Evolutionary conservation across 2,888 invertebrate species (phyloP).

Genomic region (Harpalus rubripes): DNA sequence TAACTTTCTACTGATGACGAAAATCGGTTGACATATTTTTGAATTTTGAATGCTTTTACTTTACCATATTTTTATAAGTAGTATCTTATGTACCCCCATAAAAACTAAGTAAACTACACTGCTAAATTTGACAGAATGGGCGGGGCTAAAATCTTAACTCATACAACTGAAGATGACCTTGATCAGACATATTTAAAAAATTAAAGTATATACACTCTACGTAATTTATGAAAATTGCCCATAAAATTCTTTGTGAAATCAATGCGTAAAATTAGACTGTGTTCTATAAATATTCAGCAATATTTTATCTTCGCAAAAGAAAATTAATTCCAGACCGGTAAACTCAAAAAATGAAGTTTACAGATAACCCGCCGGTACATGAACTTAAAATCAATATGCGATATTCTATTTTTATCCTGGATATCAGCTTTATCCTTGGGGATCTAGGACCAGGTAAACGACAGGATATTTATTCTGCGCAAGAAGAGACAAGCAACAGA

Average conservation of each 20-base stretch:
- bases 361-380: constrained; percentile 28
- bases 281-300: neutral
- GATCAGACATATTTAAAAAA: no score
- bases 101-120: no score
- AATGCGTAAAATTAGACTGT: neutral
- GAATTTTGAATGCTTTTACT: no score
- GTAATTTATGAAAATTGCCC: neutral
- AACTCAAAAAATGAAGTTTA: constrained; percentile 38
- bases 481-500: neutral
- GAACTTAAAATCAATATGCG: constrained; percentile 57
- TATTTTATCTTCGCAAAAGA: neutral
- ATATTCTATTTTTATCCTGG: constrained; percentile 56
- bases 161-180: no score
- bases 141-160: no score
- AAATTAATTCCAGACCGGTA: constrained; percentile 23
- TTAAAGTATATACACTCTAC: neutral
- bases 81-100: no score
- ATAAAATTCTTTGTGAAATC: neutral
- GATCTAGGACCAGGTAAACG: constrained; percentile 51
- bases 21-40: no score
- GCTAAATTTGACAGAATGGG: no score
- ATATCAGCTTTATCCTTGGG: constrained; percentile 46
- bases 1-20: no score
- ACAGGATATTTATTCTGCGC: constrained; percentile 39
- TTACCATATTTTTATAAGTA: no score